These are phyloP conservation scores for Limulus polyphemus DNA, from an alignment of 2,888 invertebrate species.

Conservation along the genomic window DNA sequence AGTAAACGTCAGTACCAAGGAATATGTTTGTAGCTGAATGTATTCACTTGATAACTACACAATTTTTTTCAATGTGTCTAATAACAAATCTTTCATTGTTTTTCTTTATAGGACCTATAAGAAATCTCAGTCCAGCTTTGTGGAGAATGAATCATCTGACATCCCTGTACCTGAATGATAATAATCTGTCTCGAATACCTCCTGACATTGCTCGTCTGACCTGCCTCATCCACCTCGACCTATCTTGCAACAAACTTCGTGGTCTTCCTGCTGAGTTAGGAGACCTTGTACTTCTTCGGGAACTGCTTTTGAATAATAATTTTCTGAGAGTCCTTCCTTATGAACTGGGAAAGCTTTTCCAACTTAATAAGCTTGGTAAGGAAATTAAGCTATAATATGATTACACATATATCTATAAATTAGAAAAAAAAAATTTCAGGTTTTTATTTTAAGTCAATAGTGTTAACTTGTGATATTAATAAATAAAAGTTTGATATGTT, in stretches of 20 bases:
- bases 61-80: too few relatives aligned
- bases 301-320: slow-evolving; percentile 87
- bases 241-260: slow-evolving; percentile 87
- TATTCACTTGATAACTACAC: too few relatives aligned
- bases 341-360: slow-evolving; percentile 94
- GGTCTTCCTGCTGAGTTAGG: slow-evolving; percentile 92
- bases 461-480: too few relatives aligned
- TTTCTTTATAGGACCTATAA: slow-evolving; percentile 64
- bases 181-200: slow-evolving; percentile 79
- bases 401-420: too few relatives aligned
- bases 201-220: slow-evolving; percentile 73
- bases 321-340: slow-evolving; percentile 84
- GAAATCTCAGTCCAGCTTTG: slow-evolving; percentile 79
- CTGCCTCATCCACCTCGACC: slow-evolving; percentile 75
- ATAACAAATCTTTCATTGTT: not conserved
- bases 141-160: slow-evolving; percentile 88
- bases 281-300: slow-evolving; percentile 88
- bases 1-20: too few relatives aligned
- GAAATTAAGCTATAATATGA: too few relatives aligned
- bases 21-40: too few relatives aligned
- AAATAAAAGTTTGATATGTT: too few relatives aligned
- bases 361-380: slow-evolving; percentile 73
- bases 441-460: too few relatives aligned
- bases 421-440: too few relatives aligned
- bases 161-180: slow-evolving; percentile 88